These are phyloP conservation scores for Chrysolina oricalcia DNA, from an alignment of 2,888 invertebrate species.

Conservation along the genomic window DNA sequence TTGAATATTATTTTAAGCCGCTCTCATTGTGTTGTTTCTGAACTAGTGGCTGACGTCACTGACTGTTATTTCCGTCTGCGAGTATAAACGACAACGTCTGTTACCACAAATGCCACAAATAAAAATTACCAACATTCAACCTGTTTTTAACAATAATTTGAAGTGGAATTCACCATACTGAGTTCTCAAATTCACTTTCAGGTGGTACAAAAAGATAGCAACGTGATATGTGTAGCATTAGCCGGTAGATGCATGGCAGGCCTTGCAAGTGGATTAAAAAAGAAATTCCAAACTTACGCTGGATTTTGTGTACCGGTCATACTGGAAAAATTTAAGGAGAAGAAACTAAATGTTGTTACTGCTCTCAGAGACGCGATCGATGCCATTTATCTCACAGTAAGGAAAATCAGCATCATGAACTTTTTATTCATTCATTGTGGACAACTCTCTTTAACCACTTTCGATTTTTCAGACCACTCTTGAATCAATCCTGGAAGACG, in stretches of 20 bases:
- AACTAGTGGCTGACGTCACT: no score
- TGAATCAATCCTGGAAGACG: constrained; percentile 89
- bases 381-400: constrained; percentile 86
- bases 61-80: no score
- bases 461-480: constrained; percentile 79
- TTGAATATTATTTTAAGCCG: no score
- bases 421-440: no score
- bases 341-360: constrained; percentile 91
- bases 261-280: constrained; percentile 90
- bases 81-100: no score
- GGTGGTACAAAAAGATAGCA: constrained; percentile 95
- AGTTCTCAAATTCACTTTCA: constrained; percentile 66
- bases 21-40: no score
- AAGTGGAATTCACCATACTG: background rate
- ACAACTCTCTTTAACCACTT: constrained; percentile 1
- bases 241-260: constrained; percentile 88
- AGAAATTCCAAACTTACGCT: constrained; percentile 90
- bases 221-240: constrained; percentile 92
- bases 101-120: no score
- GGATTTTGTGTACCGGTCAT: constrained; percentile 83
- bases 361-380: constrained; percentile 93
- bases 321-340: constrained; percentile 98
- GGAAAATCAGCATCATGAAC: no score
- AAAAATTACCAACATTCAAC: no score
- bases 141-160: background rate